Base-by-base conservation (phyloP, 2,113 vertebrate genomes). In the Pyxicephalus adspersus region DNA sequence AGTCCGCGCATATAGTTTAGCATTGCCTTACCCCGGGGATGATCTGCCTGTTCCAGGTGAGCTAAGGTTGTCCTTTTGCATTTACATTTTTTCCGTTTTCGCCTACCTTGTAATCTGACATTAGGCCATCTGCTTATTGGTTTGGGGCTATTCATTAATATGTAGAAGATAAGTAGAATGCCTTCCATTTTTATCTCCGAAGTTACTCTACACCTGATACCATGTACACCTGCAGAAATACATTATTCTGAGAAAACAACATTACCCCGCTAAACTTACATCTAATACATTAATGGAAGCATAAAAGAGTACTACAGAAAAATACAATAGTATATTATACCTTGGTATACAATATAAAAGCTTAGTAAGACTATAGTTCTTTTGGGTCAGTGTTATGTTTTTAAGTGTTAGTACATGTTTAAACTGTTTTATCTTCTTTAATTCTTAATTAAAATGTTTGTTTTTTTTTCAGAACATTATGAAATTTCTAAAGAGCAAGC, bases 41-140 rank as follows among this genome's bases (percentile, higher is more conserved):
- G 13, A 16, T 19, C 23, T 23, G 17, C 1, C 16, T 28, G 5
- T 76, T 76, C 38, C n/a, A 76, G 74, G 74, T 76, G 25, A 63
- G 74, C 45, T 76, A n/a, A 76, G 74, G 74, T 76, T 76, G 74
- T 76, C 45, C 11, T 7, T 74, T 74, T 74, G 28, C 52, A 74
- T 76, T 76, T 51, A 50, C 60, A 76, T 63, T 64, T 76, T 45
- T 76, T 76, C 38, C 23, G 38, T 64, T 64, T 45, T 64, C 38
- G 8, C 38, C 45, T 63, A 51, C 63, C 74, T 76, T 64, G 60
- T 64, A 51, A 51, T 76, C 58, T 76, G 58, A 76, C 74, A 76
- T 64, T 64, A 2, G 58, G 38, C 74, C 74, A 76, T 76, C 74
- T 76, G 74, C 74, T 76, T n/a, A 51, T 63, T 76, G 13, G 34